Conservation (phyloP, 2,113 vertebrate genomes). For the Chionomys nivalis region DNA sequence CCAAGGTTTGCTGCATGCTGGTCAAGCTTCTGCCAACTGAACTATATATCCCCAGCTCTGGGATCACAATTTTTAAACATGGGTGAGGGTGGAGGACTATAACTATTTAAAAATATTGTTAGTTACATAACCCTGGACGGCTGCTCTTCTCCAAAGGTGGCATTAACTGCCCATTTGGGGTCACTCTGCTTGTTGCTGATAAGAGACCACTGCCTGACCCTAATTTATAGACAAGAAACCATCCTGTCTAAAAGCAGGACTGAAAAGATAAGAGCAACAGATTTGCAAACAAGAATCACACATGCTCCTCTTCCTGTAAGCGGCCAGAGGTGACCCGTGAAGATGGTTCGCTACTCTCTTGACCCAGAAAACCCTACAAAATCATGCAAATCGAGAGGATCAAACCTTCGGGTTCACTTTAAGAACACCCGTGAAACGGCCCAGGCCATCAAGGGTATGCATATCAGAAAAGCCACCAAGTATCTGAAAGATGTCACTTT, state of each 20-base stretch:
- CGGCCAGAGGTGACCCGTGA: too few relatives aligned
- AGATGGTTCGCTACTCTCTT: too few relatives aligned
- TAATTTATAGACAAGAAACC: conserved; percentile 45
- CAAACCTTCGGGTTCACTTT: too few relatives aligned
- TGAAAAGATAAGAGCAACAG: background rate
- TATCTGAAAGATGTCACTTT: too few relatives aligned
- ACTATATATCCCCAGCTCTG: background rate
- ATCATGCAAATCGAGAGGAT: too few relatives aligned
- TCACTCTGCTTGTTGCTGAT: background rate
- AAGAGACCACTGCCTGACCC: background rate
- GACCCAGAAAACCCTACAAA: too few relatives aligned
- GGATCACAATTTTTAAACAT: background rate
- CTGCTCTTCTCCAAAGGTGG: background rate
- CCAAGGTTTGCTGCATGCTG: too few relatives aligned
- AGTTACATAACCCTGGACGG: background rate
- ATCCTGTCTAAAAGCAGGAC: background rate
- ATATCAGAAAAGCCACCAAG: too few relatives aligned
- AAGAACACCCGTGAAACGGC: too few relatives aligned
- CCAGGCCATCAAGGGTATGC: too few relatives aligned
- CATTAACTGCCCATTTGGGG: background rate
- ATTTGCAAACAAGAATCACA: background rate
- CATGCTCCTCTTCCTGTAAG: too few relatives aligned
- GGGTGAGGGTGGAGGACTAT: background rate
- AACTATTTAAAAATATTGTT: background rate
- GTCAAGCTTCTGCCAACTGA: background rate